A percentile compares a stretch with the other conserved stretches of the same genome.
Evolutionary conservation across 2,888 invertebrate species (phyloP).

Genomic region (Cecidostiba fungosa): DNA sequence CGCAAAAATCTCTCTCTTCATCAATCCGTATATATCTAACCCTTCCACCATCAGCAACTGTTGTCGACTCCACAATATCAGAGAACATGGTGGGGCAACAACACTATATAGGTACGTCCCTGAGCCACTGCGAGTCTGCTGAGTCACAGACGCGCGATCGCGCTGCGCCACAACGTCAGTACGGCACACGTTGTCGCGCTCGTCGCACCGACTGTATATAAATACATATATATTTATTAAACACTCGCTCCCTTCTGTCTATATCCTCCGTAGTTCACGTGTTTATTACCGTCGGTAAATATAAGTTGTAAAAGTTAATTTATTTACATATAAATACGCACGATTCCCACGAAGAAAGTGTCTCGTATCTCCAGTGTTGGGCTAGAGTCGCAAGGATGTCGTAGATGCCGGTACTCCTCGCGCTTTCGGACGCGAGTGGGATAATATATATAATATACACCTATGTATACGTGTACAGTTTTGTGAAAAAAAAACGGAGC

Average conservation of each 20-base stretch:
- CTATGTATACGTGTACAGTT: not conserved
- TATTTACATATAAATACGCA: not conserved
- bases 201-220: constrained; percentile 13
- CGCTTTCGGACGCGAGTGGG: constrained; percentile 5
- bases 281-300: too few species aligned
- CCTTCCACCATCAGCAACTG: too few species aligned
- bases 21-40: too few species aligned
- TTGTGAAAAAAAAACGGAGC: not conserved
- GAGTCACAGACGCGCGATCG: constrained; percentile 28
- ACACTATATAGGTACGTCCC: not conserved
- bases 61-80: too few species aligned
- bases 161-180: constrained; percentile 23
- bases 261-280: too few species aligned
- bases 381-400: not conserved
- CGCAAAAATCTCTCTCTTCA: too few species aligned
- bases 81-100: not conserved
- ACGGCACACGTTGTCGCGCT: constrained; percentile 34
- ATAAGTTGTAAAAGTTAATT: not conserved
- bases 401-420: constrained; percentile 5
- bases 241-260: too few species aligned
- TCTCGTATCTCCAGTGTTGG: not conserved
- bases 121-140: not conserved
- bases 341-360: not conserved
- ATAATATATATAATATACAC: not conserved
- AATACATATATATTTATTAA: not conserved